Conservation (phyloP, 1,140 invertebrate genomes). For the Augochlora pura region DNA sequence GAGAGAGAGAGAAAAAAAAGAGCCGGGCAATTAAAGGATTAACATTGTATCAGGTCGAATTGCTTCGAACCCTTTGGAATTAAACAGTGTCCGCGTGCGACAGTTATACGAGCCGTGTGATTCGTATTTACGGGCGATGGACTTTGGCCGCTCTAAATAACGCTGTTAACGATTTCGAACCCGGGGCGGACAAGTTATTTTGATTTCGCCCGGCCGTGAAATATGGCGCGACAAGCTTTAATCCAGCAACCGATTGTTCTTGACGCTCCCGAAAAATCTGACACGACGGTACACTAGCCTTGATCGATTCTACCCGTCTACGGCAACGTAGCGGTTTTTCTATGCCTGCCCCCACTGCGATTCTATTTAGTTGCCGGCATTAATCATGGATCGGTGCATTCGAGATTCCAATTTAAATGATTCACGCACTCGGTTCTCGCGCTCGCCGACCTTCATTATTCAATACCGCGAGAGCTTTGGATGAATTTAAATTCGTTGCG, state of each 20-base stretch:
- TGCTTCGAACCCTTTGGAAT: background rate
- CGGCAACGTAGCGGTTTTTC: too few relatives aligned
- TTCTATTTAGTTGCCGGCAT: too few relatives aligned
- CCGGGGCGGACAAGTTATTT: background rate
- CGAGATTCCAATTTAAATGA: too few relatives aligned
- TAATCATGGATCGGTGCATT: too few relatives aligned
- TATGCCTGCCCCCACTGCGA: too few relatives aligned
- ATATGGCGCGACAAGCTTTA: background rate
- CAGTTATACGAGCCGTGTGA: background rate
- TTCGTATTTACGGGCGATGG: constrained; percentile 10
- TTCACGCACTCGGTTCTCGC: too few relatives aligned
- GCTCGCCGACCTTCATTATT: too few relatives aligned
- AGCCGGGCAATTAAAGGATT: constrained; percentile 1
- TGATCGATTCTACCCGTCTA: background rate
- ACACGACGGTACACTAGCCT: background rate
- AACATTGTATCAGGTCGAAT: background rate
- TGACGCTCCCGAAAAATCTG: background rate
- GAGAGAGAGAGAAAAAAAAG: too few relatives aligned
- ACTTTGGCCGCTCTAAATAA: background rate
- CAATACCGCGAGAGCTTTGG: too few relatives aligned
- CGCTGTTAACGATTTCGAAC: background rate
- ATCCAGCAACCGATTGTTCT: background rate
- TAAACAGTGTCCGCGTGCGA: constrained; percentile 2
- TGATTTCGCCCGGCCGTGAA: background rate
- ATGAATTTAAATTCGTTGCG: too few relatives aligned